These are phyloP conservation scores for Toxonevra muliebris DNA, from an alignment of 2,888 invertebrate species.

Conservation along the genomic window DNA sequence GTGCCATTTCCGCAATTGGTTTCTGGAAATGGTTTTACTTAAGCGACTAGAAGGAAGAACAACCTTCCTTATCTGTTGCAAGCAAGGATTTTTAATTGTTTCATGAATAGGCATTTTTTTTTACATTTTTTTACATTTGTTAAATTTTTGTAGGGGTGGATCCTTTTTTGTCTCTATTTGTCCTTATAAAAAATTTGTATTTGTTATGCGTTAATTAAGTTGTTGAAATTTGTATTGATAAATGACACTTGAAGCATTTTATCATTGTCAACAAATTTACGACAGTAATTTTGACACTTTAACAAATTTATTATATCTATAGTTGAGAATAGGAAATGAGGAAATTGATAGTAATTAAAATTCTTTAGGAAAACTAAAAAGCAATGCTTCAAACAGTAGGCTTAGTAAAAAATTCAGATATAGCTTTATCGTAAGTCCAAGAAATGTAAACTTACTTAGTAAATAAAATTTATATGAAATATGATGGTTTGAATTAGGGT, in stretches of 20 bases:
- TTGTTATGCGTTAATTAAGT: conserved; percentile 46
- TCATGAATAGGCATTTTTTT: conserved; percentile 19
- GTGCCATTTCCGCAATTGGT: conserved; percentile 15
- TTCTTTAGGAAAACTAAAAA: too few relatives aligned
- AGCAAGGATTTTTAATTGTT: conserved; percentile 51
- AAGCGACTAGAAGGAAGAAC: too few relatives aligned
- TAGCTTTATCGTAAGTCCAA: too few relatives aligned
- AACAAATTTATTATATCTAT: background rate
- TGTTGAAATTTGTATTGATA: conserved; percentile 38
- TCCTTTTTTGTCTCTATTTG: background rate
- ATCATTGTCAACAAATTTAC: conserved; percentile 17
- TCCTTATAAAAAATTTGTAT: conserved; percentile 3
- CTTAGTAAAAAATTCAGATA: too few relatives aligned
- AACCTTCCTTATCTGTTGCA: conserved; percentile 17
- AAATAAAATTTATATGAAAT: too few relatives aligned
- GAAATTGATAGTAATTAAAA: too few relatives aligned
- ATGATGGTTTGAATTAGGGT: too few relatives aligned
- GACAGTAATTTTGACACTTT: conserved; percentile 49
- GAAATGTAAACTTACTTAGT: too few relatives aligned
- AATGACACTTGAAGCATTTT: background rate
- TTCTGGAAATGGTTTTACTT: background rate
- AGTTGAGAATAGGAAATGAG: too few relatives aligned
- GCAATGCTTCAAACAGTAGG: too few relatives aligned
- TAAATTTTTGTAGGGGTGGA: background rate
- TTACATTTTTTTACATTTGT: conserved; percentile 15